Evolutionary conservation across 2,113 vertebrate genomes (phyloP).

Genomic region (Aramus guarauna): DNA sequence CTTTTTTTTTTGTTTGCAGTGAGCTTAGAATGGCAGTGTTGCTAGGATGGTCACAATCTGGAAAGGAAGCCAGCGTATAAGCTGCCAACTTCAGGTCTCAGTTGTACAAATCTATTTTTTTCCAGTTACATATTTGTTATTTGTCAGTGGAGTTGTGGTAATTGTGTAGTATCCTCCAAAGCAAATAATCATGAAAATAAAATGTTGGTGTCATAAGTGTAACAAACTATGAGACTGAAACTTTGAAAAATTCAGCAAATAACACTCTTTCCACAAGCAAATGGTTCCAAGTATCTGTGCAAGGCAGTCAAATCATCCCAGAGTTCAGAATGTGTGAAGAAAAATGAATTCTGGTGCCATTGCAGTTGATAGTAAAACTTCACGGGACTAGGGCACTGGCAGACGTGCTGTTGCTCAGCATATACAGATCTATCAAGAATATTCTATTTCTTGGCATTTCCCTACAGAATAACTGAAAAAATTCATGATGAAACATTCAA

Average conservation of each 20-base stretch:
- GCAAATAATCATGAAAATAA: background rate
- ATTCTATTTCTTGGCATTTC: background rate
- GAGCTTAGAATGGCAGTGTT: background rate
- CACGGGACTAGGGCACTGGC: too few relatives aligned
- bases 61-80: background rate
- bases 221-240: background rate
- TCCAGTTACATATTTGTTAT: background rate
- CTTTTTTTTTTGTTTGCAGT: background rate
- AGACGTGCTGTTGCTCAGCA: background rate
- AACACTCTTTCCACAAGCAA: accelerated
- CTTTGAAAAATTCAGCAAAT: background rate
- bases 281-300: background rate
- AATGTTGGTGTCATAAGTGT: accelerated
- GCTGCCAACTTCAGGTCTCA: background rate
- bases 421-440: background rate
- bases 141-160: background rate
- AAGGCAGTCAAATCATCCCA: background rate
- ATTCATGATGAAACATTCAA: background rate
- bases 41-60: background rate
- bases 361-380: background rate
- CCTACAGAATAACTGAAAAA: background rate
- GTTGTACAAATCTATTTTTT: background rate
- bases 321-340: background rate
- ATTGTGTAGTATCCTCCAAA: background rate
- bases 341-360: background rate